Evolutionary conservation across 2,113 vertebrate species (phyloP).

Genomic region (Pollachius pollachius): DNA sequence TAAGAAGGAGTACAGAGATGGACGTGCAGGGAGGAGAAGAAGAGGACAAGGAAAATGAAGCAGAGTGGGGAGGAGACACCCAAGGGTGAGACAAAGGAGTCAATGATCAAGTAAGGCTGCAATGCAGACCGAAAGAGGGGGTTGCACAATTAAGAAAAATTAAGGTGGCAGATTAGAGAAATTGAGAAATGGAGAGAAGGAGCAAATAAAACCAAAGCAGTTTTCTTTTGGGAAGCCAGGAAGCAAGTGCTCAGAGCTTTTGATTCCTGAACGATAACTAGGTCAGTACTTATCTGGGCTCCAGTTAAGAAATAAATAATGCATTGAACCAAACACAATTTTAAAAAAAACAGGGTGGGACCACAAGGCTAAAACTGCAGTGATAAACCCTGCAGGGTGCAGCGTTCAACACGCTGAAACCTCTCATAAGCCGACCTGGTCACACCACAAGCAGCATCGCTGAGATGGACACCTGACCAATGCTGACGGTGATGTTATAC

Average conservation of each 20-base stretch:
- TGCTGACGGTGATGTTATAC: too few relatives aligned
- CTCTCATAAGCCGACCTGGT: too few relatives aligned
- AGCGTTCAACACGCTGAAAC: too few relatives aligned
- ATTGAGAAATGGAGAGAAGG: neutral
- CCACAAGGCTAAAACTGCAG: neutral
- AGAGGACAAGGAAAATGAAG: neutral
- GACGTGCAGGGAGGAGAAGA: neutral
- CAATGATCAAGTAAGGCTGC: constrained; percentile 4
- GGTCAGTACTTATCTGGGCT: constrained; percentile 65
- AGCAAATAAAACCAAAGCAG: constrained; percentile 18
- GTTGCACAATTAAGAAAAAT: too few relatives aligned
- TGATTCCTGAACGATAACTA: constrained; percentile 58
- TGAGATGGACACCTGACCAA: too few relatives aligned
- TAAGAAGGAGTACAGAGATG: neutral
- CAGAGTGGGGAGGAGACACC: neutral
- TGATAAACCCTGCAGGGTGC: neutral
- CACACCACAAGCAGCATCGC: too few relatives aligned
- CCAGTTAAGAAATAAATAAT: constrained; percentile 62
- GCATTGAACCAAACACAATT: constrained; percentile 43
- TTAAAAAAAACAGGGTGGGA: constrained; percentile 17
- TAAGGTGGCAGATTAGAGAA: neutral
- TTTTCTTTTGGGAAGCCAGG: constrained; percentile 30
- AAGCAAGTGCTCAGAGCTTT: constrained; percentile 41
- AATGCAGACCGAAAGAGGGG: neutral
- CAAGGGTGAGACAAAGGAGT: neutral